Evolutionary conservation across 2,888 invertebrate genomes (phyloP).

Genomic region (Aphrophora alni): DNA sequence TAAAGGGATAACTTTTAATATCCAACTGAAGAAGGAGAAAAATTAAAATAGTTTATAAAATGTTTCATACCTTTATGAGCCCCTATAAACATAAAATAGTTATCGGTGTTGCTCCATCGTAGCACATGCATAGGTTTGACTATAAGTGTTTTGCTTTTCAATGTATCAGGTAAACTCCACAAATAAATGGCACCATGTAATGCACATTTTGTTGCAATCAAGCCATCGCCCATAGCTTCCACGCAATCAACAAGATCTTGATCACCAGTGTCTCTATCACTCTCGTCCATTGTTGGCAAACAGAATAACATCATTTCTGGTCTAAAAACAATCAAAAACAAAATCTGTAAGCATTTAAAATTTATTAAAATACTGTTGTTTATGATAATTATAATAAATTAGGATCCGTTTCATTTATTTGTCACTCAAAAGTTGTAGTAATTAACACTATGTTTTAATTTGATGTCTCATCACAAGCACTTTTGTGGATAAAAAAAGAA

Average conservation of each 20-base stretch:
- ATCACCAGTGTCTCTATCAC: neutral
- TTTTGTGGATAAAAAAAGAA: no score
- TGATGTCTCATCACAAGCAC: no score
- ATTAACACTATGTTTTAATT: no score
- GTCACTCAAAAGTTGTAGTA: no score
- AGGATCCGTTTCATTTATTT: no score
- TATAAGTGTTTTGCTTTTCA: slow-evolving; percentile 11
- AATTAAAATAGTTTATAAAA: no score
- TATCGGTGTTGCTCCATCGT: slow-evolving; percentile 54
- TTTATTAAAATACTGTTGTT: no score
- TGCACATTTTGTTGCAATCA: slow-evolving; percentile 52
- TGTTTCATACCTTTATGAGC: slow-evolving; percentile 48
- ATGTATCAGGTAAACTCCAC: slow-evolving; percentile 45
- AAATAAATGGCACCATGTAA: slow-evolving; percentile 52
- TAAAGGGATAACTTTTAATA: no score
- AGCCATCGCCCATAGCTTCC: slow-evolving; percentile 47
- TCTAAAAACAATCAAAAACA: neutral
- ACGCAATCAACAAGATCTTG: slow-evolving; percentile 52
- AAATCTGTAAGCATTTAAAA: no score
- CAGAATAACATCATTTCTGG: slow-evolving; percentile 23
- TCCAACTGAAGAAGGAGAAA: no score
- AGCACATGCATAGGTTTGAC: slow-evolving; percentile 47
- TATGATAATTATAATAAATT: no score
- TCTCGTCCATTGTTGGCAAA: neutral
- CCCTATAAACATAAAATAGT: slow-evolving; percentile 54